Evolutionary conservation across 2,888 invertebrate species (phyloP).

Genomic region (Dastarcus helophoroides): DNA sequence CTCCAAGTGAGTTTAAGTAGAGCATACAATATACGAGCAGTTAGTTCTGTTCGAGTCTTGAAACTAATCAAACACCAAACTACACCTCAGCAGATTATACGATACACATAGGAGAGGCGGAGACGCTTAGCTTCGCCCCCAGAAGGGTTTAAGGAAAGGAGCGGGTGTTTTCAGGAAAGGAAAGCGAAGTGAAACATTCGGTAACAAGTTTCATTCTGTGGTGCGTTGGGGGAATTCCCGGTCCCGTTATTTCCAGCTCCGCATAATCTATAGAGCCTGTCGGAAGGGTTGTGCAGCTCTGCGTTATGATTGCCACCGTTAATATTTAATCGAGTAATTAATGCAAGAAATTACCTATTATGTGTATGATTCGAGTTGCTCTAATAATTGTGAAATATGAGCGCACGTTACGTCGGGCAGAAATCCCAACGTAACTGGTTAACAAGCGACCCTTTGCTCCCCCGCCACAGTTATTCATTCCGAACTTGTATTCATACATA

Average conservation of each 20-base stretch:
- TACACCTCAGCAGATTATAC: too few species aligned
- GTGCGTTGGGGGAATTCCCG: conserved; percentile 32
- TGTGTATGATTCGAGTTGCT: conserved; percentile 40
- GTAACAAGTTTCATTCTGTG: conserved; percentile 29
- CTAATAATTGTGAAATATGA: conserved; percentile 40
- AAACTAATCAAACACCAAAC: too few species aligned
- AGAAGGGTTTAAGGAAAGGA: too few species aligned
- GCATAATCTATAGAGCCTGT: conserved; percentile 38
- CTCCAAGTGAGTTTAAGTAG: too few species aligned
- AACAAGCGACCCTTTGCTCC: conserved; percentile 1
- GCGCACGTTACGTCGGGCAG: conserved; percentile 19
- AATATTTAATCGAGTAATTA: conserved; percentile 42
- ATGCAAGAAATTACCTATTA: conserved; percentile 44
- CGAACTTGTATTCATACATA: conserved; percentile 23
- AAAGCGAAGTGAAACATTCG: conserved; percentile 6
- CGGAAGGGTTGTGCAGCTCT: conserved; percentile 36
- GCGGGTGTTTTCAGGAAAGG: not conserved
- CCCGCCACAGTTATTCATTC: conserved; percentile 13
- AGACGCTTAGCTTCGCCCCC: too few species aligned
- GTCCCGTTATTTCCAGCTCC: conserved; percentile 32
- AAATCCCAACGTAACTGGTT: conserved; percentile 6
- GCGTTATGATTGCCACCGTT: conserved; percentile 40
- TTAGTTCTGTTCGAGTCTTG: too few species aligned
- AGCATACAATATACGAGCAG: too few species aligned
- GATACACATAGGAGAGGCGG: too few species aligned